Conservation (phyloP, 2,113 vertebrate species). For the Australoheros scitulus region DNA sequence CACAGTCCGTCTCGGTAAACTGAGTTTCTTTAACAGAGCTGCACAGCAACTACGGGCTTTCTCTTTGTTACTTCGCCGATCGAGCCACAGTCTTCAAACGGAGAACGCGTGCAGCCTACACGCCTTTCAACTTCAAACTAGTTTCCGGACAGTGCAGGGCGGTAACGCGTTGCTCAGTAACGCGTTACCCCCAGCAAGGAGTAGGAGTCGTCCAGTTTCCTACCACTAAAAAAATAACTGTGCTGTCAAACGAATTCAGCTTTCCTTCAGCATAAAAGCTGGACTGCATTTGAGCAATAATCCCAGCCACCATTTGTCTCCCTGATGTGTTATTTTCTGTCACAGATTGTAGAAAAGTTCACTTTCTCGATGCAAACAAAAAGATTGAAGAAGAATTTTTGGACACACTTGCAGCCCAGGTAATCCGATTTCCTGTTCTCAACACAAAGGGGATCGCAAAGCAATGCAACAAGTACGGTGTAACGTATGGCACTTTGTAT, state of each 20-base stretch:
- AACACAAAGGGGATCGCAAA: neutral
- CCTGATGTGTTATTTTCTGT: slow-evolving; percentile 8
- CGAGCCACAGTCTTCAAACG: slow-evolving; percentile 3
- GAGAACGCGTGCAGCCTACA: slow-evolving; percentile 13
- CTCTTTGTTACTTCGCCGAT: slow-evolving; percentile 10
- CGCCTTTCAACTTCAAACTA: slow-evolving; percentile 47
- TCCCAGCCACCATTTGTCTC: neutral
- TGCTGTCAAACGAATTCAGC: neutral
- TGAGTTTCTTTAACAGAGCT: neutral
- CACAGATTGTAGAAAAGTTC: slow-evolving; percentile 26
- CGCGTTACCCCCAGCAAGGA: slow-evolving; percentile 37
- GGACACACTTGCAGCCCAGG: neutral
- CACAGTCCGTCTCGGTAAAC: slow-evolving; percentile 24
- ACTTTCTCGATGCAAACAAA: neutral
- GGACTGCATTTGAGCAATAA: neutral
- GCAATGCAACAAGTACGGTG: slow-evolving; percentile 59
- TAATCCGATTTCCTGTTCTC: slow-evolving; percentile 24
- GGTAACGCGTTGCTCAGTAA: slow-evolving; percentile 49
- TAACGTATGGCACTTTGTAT: neutral
- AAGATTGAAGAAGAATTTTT: neutral
- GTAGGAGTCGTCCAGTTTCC: neutral
- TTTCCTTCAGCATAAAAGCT: neutral
- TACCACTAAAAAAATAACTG: neutral
- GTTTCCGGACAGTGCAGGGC: slow-evolving; percentile 47
- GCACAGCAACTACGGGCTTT: neutral